Base-by-base conservation (phyloP, 2,113 vertebrate species). In the Passer domesticus region DNA sequence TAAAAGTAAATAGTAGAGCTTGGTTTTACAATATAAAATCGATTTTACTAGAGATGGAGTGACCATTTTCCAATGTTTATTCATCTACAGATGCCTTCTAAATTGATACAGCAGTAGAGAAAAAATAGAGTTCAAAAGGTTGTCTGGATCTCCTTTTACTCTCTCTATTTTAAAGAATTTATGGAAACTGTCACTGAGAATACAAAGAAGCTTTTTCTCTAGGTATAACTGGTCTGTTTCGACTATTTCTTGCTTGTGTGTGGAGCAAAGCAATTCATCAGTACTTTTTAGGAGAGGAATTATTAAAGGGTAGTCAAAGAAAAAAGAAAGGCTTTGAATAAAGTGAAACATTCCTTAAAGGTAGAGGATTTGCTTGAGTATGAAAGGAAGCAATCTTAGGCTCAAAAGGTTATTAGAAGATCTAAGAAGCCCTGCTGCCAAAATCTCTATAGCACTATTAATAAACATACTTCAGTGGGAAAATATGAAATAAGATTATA, bases 371-470 rank as follows among this genome's bases (percentile, higher is more conserved):
- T 92, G 55, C 78, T 92, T 50, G 89, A 90, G 77, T 66, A 92
- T 92, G 82, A 94, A 92, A 91, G 77, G 50, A 96, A 97, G 70
- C 49, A 39, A 80, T 80, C 79, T 94, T 52, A 49, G 22, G 87
- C 94, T 96, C 63, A 76, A 80, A 91, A 96, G 72, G 92, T 96
- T 94, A 91, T 95, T 94, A 74, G 37, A 93, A 83, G 92, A 85
- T 95, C 90, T 87, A 87, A 85, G 83, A 89, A 87, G 5, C 25
- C 69, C 72, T 89, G 69, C 75, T 83, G 84, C 63, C 66, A 88
- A 77, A 86, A 82, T 37, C 37, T 91, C 87, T 84, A 56, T 30
- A 72, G 44, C 50, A 44, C 58, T 90, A 64, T 83, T 92, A 94
- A 84, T 85, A 88, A 89, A 87, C 39, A 92, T 70, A 68, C 59